These are phyloP conservation scores for Apostichopus japonicus DNA, from an alignment of 35 echinoderm and acorn worm genomes.

Conservation along the genomic window DNA sequence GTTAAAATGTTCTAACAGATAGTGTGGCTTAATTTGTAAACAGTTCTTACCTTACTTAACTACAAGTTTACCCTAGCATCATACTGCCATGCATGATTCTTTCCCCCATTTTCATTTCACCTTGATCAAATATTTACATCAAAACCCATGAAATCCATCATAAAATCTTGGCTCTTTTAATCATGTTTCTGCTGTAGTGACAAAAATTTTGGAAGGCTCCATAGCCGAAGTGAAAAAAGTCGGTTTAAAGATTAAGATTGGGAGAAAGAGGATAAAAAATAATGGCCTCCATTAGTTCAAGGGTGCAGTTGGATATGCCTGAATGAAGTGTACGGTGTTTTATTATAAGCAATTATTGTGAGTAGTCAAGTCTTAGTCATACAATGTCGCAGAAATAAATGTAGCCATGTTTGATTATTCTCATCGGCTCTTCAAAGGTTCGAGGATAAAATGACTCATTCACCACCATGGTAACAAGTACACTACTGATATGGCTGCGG, in stretches of 20 bases:
- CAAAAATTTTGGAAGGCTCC: background rate
- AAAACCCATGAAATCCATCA: background rate
- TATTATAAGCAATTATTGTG: background rate
- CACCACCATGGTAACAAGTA: too few species aligned
- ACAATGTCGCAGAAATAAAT: background rate
- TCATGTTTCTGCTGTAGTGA: background rate
- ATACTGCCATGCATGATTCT: background rate
- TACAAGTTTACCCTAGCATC: background rate
- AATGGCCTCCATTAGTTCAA: background rate
- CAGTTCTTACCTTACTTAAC: background rate
- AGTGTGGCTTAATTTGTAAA: background rate
- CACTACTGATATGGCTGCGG: too few species aligned
- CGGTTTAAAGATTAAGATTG: background rate
- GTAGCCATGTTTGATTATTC: background rate
- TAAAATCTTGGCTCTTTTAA: background rate
- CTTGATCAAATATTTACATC: background rate
- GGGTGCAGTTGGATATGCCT: background rate
- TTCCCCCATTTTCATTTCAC: background rate
- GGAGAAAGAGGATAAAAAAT: background rate
- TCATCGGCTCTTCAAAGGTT: background rate
- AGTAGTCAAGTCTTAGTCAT: background rate
- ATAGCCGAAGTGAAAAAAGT: background rate
- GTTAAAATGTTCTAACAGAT: background rate
- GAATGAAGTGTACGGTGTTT: background rate
- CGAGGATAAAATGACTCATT: background rate